Percentiles rank a stretch among this genome's conserved stretches.
Conservation (phyloP, 2,797 vertebrate species). For the Todus mexicanus region DNA sequence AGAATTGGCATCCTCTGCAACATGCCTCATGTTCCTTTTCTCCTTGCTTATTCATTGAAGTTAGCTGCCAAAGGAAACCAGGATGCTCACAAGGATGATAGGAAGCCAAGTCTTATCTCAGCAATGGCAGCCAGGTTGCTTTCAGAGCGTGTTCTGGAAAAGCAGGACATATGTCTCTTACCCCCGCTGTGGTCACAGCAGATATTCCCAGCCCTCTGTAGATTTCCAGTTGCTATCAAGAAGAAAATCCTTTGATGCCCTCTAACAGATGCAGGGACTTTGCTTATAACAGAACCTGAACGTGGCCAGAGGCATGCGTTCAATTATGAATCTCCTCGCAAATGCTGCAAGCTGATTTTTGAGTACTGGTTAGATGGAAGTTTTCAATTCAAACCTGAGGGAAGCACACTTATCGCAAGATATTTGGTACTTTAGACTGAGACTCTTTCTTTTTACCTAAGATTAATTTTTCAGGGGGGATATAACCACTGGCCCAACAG, state of each 20-base stretch:
- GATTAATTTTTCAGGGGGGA: background rate
- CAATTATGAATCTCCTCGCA: background rate
- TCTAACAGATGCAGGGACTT: background rate
- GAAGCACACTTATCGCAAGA: background rate
- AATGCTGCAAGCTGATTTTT: background rate
- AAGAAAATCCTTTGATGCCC: background rate
- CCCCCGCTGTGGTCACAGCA: background rate
- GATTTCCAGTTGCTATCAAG: background rate
- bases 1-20: background rate
- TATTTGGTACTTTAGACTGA: background rate
- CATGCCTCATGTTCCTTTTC: background rate
- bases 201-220: background rate
- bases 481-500: background rate
- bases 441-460: background rate
- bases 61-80: background rate
- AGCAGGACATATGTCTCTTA: background rate
- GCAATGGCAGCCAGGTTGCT: background rate
- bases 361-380: background rate
- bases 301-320: background rate
- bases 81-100: background rate
- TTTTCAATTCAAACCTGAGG: background rate
- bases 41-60: background rate
- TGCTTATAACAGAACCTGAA: background rate
- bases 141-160: background rate
- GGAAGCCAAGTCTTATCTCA: background rate